Evolutionary conservation across 2,797 vertebrate genomes (phyloP).

Genomic region (Enteromius unitaeniatus): DNA sequence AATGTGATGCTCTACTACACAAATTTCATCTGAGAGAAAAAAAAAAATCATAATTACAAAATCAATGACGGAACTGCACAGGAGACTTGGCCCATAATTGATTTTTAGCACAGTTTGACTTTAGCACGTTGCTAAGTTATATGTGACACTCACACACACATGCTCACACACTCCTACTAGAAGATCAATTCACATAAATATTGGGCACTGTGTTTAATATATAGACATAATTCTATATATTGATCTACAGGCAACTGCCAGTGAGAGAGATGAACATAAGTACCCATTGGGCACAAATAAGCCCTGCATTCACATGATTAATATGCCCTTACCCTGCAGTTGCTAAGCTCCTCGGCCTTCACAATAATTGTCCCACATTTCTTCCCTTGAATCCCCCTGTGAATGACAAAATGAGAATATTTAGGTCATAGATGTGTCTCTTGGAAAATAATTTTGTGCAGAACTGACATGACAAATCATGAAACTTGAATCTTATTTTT

Average conservation of each 20-base stretch:
- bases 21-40: neutral
- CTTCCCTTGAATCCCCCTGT: slow-evolving; percentile 90
- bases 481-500: neutral
- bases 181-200: neutral
- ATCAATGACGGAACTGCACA: neutral
- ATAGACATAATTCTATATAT: neutral
- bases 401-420: slow-evolving; percentile 36
- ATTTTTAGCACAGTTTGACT: neutral
- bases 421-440: slow-evolving; percentile 20
- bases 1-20: neutral
- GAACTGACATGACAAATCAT: neutral
- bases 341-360: slow-evolving; percentile 92
- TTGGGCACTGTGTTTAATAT: neutral
- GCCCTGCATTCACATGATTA: neutral
- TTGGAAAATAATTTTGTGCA: neutral
- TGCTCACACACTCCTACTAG: no score
- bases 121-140: slow-evolving; percentile 19
- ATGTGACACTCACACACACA: neutral
- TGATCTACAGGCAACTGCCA: neutral
- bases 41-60: neutral
- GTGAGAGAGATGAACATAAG: neutral
- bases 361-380: slow-evolving; percentile 93
- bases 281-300: neutral
- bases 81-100: neutral
- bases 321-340: slow-evolving; percentile 88